phyloP scores from a whole-genome alignment of 2,888 invertebrate genomes.

The Nephrocerus scutellatus region DNA sequence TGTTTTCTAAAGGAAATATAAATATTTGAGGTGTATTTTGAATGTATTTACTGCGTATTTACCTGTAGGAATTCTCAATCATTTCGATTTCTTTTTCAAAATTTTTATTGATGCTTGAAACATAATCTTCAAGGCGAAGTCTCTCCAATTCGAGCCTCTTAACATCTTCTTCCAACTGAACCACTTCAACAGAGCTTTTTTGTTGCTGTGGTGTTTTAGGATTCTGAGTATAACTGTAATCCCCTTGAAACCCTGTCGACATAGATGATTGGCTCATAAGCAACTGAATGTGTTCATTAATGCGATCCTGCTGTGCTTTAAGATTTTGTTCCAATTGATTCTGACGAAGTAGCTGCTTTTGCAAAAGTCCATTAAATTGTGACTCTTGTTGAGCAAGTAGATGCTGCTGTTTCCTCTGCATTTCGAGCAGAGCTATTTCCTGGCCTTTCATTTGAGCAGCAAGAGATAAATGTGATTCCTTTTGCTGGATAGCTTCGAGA shows the following conservation, averaged over 20 bases:
- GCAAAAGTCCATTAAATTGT: slow-evolving; percentile 40
- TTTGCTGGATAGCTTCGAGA: slow-evolving; percentile 38
- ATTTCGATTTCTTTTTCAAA: slow-evolving; percentile 46
- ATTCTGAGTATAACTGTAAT: no score
- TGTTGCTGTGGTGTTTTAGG: not conserved
- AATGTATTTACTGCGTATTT: slow-evolving; percentile 9
- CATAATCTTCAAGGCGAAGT: slow-evolving; percentile 42
- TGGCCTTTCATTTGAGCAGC: slow-evolving; percentile 44
- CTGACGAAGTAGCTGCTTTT: slow-evolving; percentile 43
- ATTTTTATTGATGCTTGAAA: slow-evolving; percentile 42
- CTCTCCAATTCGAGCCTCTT: slow-evolving; percentile 43
- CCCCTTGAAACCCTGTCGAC: no score
- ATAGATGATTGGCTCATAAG: slow-evolving; percentile 39
- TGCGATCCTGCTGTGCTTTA: slow-evolving; percentile 43
- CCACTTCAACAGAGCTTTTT: slow-evolving; percentile 17
- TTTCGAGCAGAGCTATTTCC: slow-evolving; percentile 39
- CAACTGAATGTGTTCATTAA: slow-evolving; percentile 43
- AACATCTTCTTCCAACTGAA: slow-evolving; percentile 37
- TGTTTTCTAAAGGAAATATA: slow-evolving; percentile 35
- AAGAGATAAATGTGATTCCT: slow-evolving; percentile 41
- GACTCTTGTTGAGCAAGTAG: slow-evolving; percentile 39
- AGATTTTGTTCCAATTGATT: slow-evolving; percentile 43
- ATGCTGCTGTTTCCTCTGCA: slow-evolving; percentile 42
- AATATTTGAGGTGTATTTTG: not conserved
- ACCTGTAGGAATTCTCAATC: slow-evolving; percentile 45